Base-by-base conservation (phyloP, 2,113 vertebrate species). In the Bothrops jararaca region DNA sequence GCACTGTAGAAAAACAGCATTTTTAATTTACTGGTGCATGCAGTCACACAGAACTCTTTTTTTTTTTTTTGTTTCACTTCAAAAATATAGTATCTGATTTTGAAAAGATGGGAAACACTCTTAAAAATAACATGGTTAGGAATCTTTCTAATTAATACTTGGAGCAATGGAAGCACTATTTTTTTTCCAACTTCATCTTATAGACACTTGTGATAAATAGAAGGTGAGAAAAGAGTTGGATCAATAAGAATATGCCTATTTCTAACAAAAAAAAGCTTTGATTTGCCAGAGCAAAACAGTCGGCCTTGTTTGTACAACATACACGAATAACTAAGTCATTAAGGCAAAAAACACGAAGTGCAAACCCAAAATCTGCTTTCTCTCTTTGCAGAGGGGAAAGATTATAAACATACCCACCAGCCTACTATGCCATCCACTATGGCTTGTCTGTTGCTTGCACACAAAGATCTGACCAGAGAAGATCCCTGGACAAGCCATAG, bases 1-100 rank as follows among this genome's bases (percentile, higher is more conserved):
- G 64, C 85, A 94, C 97, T 97, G 80, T 94, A 96, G 91, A 0
- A 91, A 52, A 91, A 94, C 9, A 90, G 74, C 15, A 53, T 23
- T 52, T 90, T 90, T 86, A 92, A 23, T 45, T 80, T 86, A 56
- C 39, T 45, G 39, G 12, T 45, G 60, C 12, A 42, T 20, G 7
- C n/a, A 85, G 5, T 74, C 7, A 64, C n/a, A 12, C 15, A 60
- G 5, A 86, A 85, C 4, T 39, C 8, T 13, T 26, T 39, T 58
- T 4, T 4, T 4, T 42, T 42, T 45, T 0, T 24, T 20, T 53
- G 22, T 12, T 48, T 53, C 56, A 57, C 1, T 9, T 85, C 26
- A 60, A 86, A 24, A 34, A 57, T 11, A 54, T 42, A 50, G 22
- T 6, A 48, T 56, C 24, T 56, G 34, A 69, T 56, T 91, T 92